These are phyloP conservation scores for Callipepla squamata DNA, from an alignment of 2,113 vertebrate genomes.

Conservation along the genomic window DNA sequence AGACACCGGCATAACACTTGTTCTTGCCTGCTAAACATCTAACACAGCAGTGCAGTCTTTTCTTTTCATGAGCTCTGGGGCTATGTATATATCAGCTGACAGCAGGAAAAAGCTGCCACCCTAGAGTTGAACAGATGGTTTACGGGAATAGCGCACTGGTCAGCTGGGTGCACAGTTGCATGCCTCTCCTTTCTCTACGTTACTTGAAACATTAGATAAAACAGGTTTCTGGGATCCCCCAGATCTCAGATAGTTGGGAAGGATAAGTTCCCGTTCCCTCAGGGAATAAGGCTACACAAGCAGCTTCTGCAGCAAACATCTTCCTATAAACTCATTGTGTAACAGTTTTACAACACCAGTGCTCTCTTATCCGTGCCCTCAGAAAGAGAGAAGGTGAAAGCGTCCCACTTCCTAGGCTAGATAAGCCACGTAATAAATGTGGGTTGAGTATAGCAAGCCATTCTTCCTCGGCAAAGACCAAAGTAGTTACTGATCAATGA, in stretches of 20 bases:
- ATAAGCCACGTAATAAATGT: background rate
- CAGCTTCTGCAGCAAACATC: background rate
- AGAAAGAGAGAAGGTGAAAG: background rate
- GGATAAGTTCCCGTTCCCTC: background rate
- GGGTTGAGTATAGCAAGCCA: background rate
- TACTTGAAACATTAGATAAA: background rate
- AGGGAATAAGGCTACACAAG: background rate
- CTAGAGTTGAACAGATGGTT: background rate
- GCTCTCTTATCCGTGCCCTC: background rate
- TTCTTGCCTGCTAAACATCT: background rate
- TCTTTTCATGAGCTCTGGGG: background rate
- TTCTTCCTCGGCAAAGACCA: background rate
- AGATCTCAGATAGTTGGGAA: background rate
- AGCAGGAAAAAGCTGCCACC: background rate
- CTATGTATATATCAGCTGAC: background rate
- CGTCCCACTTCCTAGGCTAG: background rate
- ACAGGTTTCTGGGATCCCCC: background rate
- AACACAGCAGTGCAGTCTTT: background rate
- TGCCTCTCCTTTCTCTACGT: background rate
- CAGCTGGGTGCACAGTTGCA: background rate
- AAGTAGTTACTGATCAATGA: background rate
- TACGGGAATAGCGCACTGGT: background rate
- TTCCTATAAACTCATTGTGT: background rate
- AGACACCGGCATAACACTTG: background rate
- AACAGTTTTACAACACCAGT: background rate